phyloP scores from a whole-genome alignment of 1,140 invertebrate genomes.

The Microplitis mediator region DNA sequence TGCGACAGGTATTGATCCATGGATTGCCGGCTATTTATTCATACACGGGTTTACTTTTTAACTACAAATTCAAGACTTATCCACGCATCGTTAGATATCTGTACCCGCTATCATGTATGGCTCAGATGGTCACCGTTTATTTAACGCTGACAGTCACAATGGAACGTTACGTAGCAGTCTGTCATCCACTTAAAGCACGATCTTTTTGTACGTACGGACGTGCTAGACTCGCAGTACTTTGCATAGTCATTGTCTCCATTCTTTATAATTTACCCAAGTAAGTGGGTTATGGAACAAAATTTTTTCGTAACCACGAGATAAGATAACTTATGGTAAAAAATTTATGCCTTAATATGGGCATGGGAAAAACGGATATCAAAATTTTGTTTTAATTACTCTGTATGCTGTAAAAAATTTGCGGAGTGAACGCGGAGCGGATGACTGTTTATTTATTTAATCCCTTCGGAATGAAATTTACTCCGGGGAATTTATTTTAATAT shows the following conservation, averaged over 20 bases:
- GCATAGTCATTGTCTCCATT: slow-evolving; percentile 81
- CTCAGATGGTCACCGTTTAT: slow-evolving; percentile 93
- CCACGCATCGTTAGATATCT: slow-evolving; percentile 81
- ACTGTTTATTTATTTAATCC: too few species aligned
- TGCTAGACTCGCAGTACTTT: slow-evolving; percentile 82
- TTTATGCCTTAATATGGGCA: too few species aligned
- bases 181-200: slow-evolving; percentile 86
- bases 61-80: slow-evolving; percentile 81
- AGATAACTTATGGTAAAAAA: too few species aligned
- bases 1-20: slow-evolving; percentile 77
- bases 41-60: slow-evolving; percentile 75
- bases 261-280: slow-evolving; percentile 83
- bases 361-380: too few species aligned
- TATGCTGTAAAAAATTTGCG: too few species aligned
- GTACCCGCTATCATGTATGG: slow-evolving; percentile 86
- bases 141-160: slow-evolving; percentile 93
- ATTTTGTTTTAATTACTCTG: too few species aligned
- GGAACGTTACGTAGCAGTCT: slow-evolving; percentile 95
- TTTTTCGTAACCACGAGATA: too few species aligned
- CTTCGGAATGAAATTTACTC: too few species aligned
- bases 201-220: slow-evolving; percentile 90
- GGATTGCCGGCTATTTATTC: slow-evolving; percentile 83
- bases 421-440: too few species aligned
- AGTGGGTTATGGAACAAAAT: slow-evolving; percentile 27
- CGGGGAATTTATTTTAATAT: too few species aligned